Evolutionary conservation across 2,113 vertebrate species (phyloP).

Genomic region (Mobula hypostoma): DNA sequence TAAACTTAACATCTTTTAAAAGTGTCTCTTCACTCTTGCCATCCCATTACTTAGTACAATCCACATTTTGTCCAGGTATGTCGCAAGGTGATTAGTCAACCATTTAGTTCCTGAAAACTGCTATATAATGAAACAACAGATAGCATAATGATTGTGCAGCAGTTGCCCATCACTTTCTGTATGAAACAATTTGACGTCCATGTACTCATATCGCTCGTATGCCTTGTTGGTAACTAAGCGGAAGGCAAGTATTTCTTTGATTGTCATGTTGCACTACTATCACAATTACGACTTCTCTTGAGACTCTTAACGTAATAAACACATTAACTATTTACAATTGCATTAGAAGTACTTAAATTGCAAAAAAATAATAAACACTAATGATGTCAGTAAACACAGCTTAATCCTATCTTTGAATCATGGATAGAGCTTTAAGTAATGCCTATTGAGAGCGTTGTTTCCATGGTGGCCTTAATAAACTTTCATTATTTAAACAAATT

Average conservation of each 20-base stretch:
- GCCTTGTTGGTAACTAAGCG: not conserved
- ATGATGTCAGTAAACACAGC: not conserved
- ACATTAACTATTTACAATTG: not conserved
- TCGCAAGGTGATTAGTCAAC: not conserved
- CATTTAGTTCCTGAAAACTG: not conserved
- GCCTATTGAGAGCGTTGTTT: not conserved
- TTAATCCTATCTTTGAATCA: not conserved
- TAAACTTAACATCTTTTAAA: not conserved
- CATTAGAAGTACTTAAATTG: not conserved
- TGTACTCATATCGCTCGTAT: not conserved
- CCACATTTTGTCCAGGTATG: not conserved
- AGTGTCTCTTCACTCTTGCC: not conserved
- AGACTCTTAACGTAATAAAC: not conserved
- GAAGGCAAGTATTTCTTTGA: not conserved
- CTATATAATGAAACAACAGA: not conserved
- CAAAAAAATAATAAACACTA: not conserved
- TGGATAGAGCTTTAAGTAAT: not conserved
- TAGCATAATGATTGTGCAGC: not conserved
- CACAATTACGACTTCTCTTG: not conserved
- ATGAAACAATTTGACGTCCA: not conserved
- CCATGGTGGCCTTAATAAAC: not conserved
- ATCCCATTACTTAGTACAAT: not conserved
- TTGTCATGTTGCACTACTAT: not conserved
- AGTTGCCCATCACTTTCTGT: not conserved
- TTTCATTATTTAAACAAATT: not conserved